Conservation (phyloP, 2,888 invertebrate species). For the Polylopha cassiicola region DNA sequence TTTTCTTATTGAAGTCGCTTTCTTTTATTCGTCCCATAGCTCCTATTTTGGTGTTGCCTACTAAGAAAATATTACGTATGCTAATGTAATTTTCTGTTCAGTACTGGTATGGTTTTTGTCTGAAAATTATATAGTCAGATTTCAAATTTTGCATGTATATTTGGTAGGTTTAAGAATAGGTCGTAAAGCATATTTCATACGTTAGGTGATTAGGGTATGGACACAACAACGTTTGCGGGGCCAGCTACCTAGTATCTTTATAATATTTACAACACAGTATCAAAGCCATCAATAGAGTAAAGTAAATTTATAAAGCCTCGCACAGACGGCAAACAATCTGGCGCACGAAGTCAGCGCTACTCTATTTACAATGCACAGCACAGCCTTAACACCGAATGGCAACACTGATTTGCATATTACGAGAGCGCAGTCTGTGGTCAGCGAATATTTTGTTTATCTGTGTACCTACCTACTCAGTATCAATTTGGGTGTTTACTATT, state of each 20-base stretch:
- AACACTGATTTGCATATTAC: constrained; percentile 33
- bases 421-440: constrained; percentile 27
- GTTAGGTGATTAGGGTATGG: too few relatives aligned
- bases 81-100: too few relatives aligned
- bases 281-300: constrained; percentile 40
- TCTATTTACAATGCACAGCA: constrained; percentile 16
- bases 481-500: constrained; percentile 3
- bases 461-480: constrained; percentile 3
- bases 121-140: too few relatives aligned
- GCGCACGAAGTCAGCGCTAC: constrained; percentile 28
- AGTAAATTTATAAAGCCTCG: constrained; percentile 38
- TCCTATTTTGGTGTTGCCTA: neutral
- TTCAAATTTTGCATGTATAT: too few relatives aligned
- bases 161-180: too few relatives aligned
- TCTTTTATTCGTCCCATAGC: constrained; percentile 7
- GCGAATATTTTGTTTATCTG: constrained; percentile 21
- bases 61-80: constrained; percentile 3
- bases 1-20: constrained; percentile 13
- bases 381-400: constrained; percentile 7
- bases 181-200: too few relatives aligned
- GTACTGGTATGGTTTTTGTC: too few relatives aligned
- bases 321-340: constrained; percentile 29
- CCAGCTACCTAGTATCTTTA: constrained; percentile 14
- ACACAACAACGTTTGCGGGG: too few relatives aligned
- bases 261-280: constrained; percentile 26